Base-by-base conservation (phyloP, 2,113 vertebrate genomes). In the Girardinichthys multiradiatus region DNA sequence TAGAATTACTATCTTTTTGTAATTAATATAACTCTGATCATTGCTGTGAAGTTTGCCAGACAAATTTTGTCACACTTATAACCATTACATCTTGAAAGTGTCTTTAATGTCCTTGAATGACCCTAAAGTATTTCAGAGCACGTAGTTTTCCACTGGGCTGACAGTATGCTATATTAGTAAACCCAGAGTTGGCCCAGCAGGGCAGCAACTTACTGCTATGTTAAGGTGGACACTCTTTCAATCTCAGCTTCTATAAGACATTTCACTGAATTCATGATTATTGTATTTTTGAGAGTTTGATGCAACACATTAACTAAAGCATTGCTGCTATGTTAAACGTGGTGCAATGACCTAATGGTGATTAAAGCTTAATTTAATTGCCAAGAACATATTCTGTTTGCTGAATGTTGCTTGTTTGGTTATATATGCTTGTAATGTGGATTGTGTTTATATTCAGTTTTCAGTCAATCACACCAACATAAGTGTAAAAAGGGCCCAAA, bases 291-390 rank as follows among this genome's bases (percentile, higher is more conserved):
- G 39, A 15, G 48, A 24, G 48, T 54, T 54, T 54, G 24, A n/a
- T 54, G 48, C 48, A 54, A 7, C n/a, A 54, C 24, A 54, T 5
- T 19, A 45, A 45, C 42, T 45, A 45, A 17, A 45, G 15, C 1
- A 17, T 19, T 45, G 14, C 19, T 45, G 17, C 17, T 39, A 4
- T 57, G 9, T 27, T 27, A 12, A 26, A 57, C 12, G 54, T 54
- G 68, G 59, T 62, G 64, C 75, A 70, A 17, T 76, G 72, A 76
- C 51, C 81, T 27, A 21, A 54, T 77, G 68, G 77, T 76, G 75
- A 76, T 79, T 70, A 79, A 86, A 70, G 39, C 79, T 84, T 81
- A 59, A 84, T 84, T 66, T 45, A 81, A 86, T 72, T 45, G 77
- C 70, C 45, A 68, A n/a, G n/a, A n/a, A n/a, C n/a, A n/a, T 54